These are phyloP conservation scores for Frieseomelitta varia DNA, from an alignment of 1,140 invertebrate species.

Conservation along the genomic window DNA sequence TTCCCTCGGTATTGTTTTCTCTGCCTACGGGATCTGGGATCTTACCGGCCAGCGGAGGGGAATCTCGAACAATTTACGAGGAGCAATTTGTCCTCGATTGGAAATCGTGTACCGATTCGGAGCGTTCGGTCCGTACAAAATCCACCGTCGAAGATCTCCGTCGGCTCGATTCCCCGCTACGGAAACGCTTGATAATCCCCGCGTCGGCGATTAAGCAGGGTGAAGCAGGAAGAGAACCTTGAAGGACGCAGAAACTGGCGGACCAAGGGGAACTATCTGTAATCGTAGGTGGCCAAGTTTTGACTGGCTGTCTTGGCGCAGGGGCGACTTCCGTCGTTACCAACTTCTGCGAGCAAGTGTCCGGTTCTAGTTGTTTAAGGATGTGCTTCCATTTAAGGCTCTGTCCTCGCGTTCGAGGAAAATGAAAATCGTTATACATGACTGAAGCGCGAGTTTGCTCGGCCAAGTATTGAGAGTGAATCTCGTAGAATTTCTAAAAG, in stretches of 20 bases:
- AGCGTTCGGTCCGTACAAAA: neutral
- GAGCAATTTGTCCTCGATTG: slow-evolving; percentile 35
- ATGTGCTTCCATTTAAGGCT: neutral
- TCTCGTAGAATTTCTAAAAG: too few relatives aligned
- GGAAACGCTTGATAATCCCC: slow-evolving; percentile 53
- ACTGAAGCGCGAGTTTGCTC: neutral
- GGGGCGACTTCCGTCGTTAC: slow-evolving; percentile 19
- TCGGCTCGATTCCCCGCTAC: slow-evolving; percentile 14
- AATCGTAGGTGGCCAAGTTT: slow-evolving; percentile 50
- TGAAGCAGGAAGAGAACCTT: too few relatives aligned
- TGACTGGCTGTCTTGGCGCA: neutral
- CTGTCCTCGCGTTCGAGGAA: neutral
- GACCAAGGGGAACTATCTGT: slow-evolving; percentile 9
- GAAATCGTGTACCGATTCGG: slow-evolving; percentile 17
- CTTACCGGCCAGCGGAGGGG: too few relatives aligned
- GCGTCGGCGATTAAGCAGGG: neutral
- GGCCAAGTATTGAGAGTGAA: neutral
- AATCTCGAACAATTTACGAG: slow-evolving; percentile 4
- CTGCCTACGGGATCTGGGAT: too few relatives aligned
- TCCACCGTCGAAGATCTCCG: neutral
- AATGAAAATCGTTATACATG: slow-evolving; percentile 18
- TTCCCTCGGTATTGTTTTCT: neutral
- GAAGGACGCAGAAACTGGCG: too few relatives aligned
- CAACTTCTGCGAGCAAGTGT: slow-evolving; percentile 32
- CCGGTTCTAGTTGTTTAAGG: slow-evolving; percentile 19